Conservation (phyloP, 53 echinoderm and acorn worm species). For the Holothuria scabra region DNA sequence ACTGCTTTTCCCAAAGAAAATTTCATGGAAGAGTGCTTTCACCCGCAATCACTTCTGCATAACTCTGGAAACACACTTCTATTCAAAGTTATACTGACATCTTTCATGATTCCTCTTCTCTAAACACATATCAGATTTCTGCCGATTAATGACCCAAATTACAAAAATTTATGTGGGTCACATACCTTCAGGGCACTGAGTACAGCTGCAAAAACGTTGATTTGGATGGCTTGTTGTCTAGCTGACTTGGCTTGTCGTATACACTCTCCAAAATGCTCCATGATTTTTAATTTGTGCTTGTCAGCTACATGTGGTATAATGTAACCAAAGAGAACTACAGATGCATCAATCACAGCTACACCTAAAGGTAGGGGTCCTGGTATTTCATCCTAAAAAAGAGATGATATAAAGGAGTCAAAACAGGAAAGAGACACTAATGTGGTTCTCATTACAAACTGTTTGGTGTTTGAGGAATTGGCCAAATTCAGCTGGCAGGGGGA, state of each 20-base stretch:
- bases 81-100: no score
- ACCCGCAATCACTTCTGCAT: no score
- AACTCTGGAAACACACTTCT: no score
- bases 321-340: constrained; percentile 87
- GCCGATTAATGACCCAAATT: no score
- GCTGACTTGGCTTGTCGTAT: constrained; percentile 94
- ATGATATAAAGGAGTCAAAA: neutral
- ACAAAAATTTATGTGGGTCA: neutral
- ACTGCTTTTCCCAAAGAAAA: no score
- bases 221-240: constrained; percentile 96
- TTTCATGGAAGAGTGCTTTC: no score
- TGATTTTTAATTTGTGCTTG: constrained; percentile 90
- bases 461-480: no score
- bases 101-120: no score
- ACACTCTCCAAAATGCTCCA: constrained; percentile 95
- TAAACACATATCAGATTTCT: no score
- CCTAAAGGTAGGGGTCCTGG: constrained; percentile 97
- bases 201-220: constrained; percentile 95
- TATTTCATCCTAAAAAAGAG: constrained; percentile 65
- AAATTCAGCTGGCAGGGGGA: neutral
- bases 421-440: neutral
- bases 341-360: constrained; percentile 96
- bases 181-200: constrained; percentile 97
- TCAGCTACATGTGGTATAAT: constrained; percentile 94
- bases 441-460: no score